phyloP scores from a whole-genome alignment of 1,140 invertebrate genomes.

The Phocides pigmalion region DNA sequence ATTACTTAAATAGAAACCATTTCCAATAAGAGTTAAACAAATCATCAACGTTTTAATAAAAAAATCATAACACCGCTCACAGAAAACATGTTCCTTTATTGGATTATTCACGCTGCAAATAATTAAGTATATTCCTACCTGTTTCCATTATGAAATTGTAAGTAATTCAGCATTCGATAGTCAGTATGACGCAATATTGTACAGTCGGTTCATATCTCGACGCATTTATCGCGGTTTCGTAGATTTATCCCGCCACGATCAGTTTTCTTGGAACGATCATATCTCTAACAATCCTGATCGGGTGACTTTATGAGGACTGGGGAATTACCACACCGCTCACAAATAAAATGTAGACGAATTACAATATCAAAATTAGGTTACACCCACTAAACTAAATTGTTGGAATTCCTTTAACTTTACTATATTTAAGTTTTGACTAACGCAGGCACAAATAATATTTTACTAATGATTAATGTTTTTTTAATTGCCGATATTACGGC shows the following conservation, averaged over 20 bases:
- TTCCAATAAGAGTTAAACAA: no score
- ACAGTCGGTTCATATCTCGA: constrained; percentile 18
- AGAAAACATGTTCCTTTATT: neutral
- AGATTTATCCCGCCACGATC: constrained; percentile 20
- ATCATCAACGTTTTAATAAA: no score
- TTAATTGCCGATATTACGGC: no score
- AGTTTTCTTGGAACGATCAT: constrained; percentile 27
- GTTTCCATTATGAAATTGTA: constrained; percentile 22
- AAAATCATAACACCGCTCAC: no score
- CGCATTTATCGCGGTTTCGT: constrained; percentile 29
- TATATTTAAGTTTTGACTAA: no score
- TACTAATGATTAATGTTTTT: no score
- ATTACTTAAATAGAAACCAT: no score
- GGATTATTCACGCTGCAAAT: neutral
- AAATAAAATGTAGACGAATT: neutral
- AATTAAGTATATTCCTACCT: neutral
- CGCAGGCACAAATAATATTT: no score
- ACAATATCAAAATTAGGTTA: neutral
- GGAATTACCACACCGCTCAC: constrained; percentile 3
- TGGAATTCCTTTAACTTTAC: no score
- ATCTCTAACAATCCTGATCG: constrained; percentile 23
- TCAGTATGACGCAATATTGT: constrained; percentile 23
- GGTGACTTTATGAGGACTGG: constrained; percentile 17
- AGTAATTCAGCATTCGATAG: constrained; percentile 17
- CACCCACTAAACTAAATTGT: no score